Evolutionary conservation across 2,797 vertebrate species (phyloP).

Genomic region (Mormyrops attenuatus): DNA sequence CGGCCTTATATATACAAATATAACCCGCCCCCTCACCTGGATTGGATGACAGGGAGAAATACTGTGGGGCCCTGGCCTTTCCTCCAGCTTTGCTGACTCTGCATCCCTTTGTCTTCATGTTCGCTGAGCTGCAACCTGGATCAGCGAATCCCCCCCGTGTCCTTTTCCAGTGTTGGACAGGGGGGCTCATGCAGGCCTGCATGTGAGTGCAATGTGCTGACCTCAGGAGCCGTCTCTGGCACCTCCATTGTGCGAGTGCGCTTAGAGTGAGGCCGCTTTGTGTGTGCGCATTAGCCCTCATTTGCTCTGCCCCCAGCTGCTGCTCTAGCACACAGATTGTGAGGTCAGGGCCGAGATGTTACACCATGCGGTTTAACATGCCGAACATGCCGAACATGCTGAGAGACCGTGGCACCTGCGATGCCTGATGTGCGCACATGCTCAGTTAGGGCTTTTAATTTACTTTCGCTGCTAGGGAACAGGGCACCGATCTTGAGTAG

Average conservation of each 20-base stretch:
- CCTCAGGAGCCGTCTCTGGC: constrained; percentile 28
- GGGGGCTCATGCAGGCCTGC: constrained; percentile 30
- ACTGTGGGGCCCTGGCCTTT: not conserved
- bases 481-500: not conserved
- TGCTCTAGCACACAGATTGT: not conserved
- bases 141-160: constrained; percentile 57
- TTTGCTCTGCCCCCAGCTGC: not conserved
- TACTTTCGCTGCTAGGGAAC: not conserved
- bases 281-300: not conserved
- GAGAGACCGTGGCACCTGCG: not conserved
- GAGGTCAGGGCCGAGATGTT: not conserved
- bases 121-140: constrained; percentile 53
- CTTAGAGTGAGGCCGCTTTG: constrained; percentile 14
- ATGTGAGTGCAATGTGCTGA: constrained; percentile 60
- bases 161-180: constrained; percentile 36
- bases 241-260: constrained; percentile 28
- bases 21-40: not conserved
- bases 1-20: constrained; percentile 20
- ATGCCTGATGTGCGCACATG: not conserved
- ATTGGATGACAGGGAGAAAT: not conserved
- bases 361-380: not conserved
- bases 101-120: constrained; percentile 70
- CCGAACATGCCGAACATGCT: not conserved
- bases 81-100: constrained; percentile 67
- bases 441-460: not conserved